These are phyloP conservation scores for Amphipoea lucens DNA, from an alignment of 2,888 invertebrate species.

Conservation along the genomic window DNA sequence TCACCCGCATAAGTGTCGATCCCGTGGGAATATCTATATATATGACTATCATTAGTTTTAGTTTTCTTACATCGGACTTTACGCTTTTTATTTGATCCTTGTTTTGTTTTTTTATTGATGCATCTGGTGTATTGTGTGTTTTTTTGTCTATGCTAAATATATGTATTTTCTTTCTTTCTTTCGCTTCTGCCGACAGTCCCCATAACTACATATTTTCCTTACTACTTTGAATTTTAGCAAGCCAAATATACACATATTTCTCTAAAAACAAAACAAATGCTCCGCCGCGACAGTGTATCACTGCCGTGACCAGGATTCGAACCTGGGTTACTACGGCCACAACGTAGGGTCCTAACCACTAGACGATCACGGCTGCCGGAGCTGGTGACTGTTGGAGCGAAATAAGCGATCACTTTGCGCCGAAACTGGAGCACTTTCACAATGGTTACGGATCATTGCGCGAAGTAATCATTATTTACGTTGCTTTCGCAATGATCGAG, in stretches of 20 bases:
- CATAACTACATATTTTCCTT: neutral
- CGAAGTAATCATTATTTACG: conserved; percentile 8
- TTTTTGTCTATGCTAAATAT: too few relatives aligned
- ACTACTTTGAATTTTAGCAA: neutral
- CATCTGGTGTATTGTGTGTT: too few relatives aligned
- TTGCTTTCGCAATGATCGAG: neutral
- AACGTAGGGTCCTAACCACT: conserved; percentile 94
- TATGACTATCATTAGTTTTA: too few relatives aligned
- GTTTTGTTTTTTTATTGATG: too few relatives aligned
- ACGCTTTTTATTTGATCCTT: too few relatives aligned
- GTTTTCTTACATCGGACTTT: too few relatives aligned
- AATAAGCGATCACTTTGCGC: conserved; percentile 11
- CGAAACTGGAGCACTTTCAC: conserved; percentile 64
- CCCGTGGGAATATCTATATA: too few relatives aligned
- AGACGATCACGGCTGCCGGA: conserved; percentile 90
- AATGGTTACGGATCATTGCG: conserved; percentile 56
- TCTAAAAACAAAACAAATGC: conserved; percentile 41
- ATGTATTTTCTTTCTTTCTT: too few relatives aligned
- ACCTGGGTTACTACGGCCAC: conserved; percentile 95
- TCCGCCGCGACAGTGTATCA: conserved; percentile 80
- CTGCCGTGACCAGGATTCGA: conserved; percentile 93
- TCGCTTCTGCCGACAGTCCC: too few relatives aligned
- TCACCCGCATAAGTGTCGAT: too few relatives aligned
- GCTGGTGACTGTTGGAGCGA: conserved; percentile 60
- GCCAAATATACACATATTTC: neutral